phyloP scores from a whole-genome alignment of 2,888 invertebrate species.

The Gnatocerus cornutus region DNA sequence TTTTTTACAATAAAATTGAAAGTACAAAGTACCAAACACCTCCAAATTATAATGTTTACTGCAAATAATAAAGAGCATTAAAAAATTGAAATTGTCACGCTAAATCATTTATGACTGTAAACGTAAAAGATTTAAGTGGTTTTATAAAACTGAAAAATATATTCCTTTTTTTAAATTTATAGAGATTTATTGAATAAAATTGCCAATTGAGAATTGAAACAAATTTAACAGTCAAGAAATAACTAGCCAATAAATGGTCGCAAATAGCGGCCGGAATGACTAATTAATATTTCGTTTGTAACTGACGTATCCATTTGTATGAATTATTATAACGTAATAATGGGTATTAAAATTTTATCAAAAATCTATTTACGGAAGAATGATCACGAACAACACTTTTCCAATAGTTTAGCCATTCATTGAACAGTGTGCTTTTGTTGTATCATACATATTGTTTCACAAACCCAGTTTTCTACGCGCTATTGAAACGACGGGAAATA shows the following conservation, averaged over 20 bases:
- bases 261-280: not conserved
- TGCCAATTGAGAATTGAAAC: too few species aligned
- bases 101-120: too few species aligned
- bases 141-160: too few species aligned
- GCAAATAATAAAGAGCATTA: too few species aligned
- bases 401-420: conserved; percentile 3
- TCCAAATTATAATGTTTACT: too few species aligned
- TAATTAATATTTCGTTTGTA: conserved; percentile 2
- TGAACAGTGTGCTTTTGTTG: not conserved
- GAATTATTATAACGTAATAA: conserved; percentile 8
- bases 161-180: too few species aligned
- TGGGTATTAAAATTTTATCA: conserved; percentile 5
- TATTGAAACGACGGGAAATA: not conserved
- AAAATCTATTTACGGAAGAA: conserved; percentile 11
- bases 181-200: too few species aligned
- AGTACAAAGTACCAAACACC: too few species aligned
- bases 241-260: not conserved
- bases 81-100: too few species aligned
- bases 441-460: not conserved
- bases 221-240: not conserved
- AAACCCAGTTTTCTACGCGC: not conserved
- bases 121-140: too few species aligned
- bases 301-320: conserved; percentile 1
- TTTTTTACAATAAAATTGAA: too few species aligned
- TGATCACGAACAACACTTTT: conserved; percentile 10